These are phyloP conservation scores for Arctocebus calabarensis DNA, from an alignment of 2,797 vertebrate genomes.

Conservation along the genomic window DNA sequence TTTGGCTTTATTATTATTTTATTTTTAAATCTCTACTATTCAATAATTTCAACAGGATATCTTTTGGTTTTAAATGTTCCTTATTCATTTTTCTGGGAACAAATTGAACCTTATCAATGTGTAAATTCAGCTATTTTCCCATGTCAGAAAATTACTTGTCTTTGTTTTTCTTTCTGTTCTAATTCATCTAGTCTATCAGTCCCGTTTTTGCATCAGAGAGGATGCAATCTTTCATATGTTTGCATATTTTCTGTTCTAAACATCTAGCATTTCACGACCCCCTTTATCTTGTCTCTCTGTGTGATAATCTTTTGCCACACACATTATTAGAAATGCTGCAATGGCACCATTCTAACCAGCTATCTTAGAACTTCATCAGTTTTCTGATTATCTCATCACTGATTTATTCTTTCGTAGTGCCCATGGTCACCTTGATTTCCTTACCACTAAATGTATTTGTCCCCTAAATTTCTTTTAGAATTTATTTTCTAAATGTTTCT, in stretches of 20 bases:
- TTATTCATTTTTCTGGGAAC: constrained; percentile 58
- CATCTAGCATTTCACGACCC: neutral
- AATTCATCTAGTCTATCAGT: constrained; percentile 15
- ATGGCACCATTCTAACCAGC: neutral
- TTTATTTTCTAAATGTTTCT: neutral
- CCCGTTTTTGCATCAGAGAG: constrained; percentile 60
- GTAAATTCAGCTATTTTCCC: constrained; percentile 64
- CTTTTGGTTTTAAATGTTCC: constrained; percentile 63
- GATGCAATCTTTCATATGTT: constrained; percentile 54
- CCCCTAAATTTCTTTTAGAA: neutral
- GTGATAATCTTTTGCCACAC: neutral
- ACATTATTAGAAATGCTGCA: neutral
- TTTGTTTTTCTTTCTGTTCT: neutral
- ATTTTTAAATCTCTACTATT: constrained; percentile 15
- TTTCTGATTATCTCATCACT: neutral
- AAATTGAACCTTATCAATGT: constrained; percentile 57
- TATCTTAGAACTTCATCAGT: neutral
- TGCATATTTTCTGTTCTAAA: constrained; percentile 22
- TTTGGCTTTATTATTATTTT: constrained; percentile 28
- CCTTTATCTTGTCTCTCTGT: neutral
- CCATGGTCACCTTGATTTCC: neutral
- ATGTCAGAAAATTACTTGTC: constrained; percentile 61
- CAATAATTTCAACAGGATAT: constrained; percentile 58
- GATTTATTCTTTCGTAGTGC: neutral
- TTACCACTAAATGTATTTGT: neutral